Percentiles rank a stretch among this genome's conserved stretches.
These are phyloP conservation scores for Cyclophora punctaria DNA, from an alignment of 2,888 invertebrate genomes.

Conservation along the genomic window DNA sequence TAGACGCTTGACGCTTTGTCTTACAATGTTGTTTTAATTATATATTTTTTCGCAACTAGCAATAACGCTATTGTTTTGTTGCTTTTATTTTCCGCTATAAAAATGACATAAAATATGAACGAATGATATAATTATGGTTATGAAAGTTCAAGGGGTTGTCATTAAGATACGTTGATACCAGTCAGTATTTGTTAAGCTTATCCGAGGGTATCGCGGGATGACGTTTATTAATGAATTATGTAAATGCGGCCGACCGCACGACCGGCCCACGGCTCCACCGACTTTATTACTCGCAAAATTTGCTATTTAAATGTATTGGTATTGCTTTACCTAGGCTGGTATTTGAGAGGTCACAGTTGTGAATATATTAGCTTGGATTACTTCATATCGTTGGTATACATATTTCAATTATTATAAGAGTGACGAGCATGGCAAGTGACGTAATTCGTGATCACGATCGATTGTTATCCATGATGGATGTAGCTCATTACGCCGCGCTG, in stretches of 20 bases:
- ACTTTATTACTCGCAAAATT: constrained; percentile 54
- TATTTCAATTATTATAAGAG: constrained; percentile 18
- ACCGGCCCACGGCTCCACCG: constrained; percentile 33
- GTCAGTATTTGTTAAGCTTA: constrained; percentile 59
- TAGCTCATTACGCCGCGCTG: constrained; percentile 57
- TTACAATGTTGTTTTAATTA: no score
- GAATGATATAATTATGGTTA: constrained; percentile 13
- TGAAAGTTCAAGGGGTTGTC: constrained; percentile 30
- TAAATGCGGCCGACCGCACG: constrained; percentile 42
- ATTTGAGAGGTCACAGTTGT: constrained; percentile 5
- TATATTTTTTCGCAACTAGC: no score
- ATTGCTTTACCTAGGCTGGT: constrained; percentile 5
- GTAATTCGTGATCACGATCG: constrained; percentile 39
- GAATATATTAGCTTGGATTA: constrained; percentile 2
- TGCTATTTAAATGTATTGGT: constrained; percentile 36
- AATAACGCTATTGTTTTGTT: no score
- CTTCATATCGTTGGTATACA: background rate
- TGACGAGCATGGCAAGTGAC: constrained; percentile 19
- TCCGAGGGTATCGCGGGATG: constrained; percentile 56
- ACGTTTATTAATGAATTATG: constrained; percentile 69
- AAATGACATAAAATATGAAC: constrained; percentile 10
- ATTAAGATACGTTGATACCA: constrained; percentile 32
- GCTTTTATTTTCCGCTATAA: constrained; percentile 7
- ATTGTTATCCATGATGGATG: constrained; percentile 64
- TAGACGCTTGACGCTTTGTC: no score